A percentile compares a stretch with the other conserved stretches of the same genome.
These are phyloP conservation scores for Pocillopora damicornis DNA, from an alignment of 64 coral and sea anemone genomes.

Conservation along the genomic window DNA sequence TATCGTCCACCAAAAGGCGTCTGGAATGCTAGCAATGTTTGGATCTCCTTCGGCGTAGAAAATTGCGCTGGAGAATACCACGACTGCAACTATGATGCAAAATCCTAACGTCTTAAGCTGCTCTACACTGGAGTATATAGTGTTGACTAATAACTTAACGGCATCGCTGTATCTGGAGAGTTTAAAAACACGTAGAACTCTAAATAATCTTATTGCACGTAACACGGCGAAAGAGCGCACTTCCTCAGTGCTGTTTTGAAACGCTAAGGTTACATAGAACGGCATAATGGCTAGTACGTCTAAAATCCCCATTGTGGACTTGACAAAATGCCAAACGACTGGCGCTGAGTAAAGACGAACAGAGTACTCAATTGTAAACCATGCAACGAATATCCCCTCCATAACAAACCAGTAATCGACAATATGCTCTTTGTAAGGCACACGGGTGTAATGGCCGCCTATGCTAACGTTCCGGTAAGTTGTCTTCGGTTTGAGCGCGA, in stretches of 20 bases:
- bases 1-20: conserved; percentile 89
- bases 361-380: conserved; percentile 93
- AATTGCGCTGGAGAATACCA: conserved; percentile 82
- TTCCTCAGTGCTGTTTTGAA: conserved; percentile 32
- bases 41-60: conserved; percentile 63
- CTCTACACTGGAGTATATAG: conserved; percentile 62
- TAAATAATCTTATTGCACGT: conserved; percentile 68
- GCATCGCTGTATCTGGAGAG: conserved; percentile 83
- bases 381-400: conserved; percentile 70
- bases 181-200: conserved; percentile 86
- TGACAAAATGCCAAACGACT: conserved; percentile 76
- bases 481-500: not conserved
- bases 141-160: conserved; percentile 65
- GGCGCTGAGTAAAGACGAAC: conserved; percentile 67
- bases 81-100: conserved; percentile 54
- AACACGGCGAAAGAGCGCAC: conserved; percentile 69
- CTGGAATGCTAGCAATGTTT: conserved; percentile 83
- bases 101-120: conserved; percentile 71
- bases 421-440: not conserved
- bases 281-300: conserved; percentile 88
- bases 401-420: conserved; percentile 66
- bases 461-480: not conserved
- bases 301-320: conserved; percentile 72
- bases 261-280: conserved; percentile 76
- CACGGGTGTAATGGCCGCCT: not conserved